Evolutionary conservation across 2,113 vertebrate genomes (phyloP).

Genomic region (Ardeotis arabs): DNA sequence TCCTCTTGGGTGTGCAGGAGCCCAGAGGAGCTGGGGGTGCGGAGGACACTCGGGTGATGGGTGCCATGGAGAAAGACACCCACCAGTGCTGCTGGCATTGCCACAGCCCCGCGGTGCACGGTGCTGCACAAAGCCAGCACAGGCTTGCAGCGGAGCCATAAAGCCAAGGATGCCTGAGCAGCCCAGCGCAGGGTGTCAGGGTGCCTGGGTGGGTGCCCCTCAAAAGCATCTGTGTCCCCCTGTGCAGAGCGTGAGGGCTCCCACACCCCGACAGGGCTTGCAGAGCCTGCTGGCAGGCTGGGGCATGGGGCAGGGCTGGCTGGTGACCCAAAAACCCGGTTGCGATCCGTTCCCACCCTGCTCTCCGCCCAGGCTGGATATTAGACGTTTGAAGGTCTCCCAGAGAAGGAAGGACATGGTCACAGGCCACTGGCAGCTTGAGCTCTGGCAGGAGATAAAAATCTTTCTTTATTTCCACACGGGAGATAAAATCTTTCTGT

Average conservation of each 20-base stretch:
- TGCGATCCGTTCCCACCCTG: not conserved
- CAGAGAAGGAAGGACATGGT: not conserved
- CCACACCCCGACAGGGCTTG: not conserved
- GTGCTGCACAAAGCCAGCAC: not conserved
- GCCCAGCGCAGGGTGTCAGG: not conserved
- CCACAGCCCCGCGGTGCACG: accelerated
- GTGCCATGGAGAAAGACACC: not conserved
- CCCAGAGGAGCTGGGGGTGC: not conserved
- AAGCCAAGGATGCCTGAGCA: not conserved
- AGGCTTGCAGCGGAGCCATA: not conserved
- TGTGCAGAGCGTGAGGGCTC: not conserved
- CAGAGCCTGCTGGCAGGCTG: not conserved
- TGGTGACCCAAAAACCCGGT: accelerated
- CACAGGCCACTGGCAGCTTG: accelerated
- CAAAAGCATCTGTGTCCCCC: not conserved
- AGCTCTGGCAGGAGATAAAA: not conserved
- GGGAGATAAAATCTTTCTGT: not conserved
- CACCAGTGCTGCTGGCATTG: not conserved
- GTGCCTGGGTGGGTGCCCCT: not conserved
- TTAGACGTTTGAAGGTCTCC: not conserved
- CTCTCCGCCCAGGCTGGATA: not conserved
- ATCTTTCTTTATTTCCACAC: not conserved
- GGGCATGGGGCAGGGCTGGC: not conserved
- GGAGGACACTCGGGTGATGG: accelerated
- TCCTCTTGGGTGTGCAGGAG: not conserved